Evolutionary conservation across 2,113 vertebrate genomes (phyloP).

Genomic region (Gymnorhina tibicen): DNA sequence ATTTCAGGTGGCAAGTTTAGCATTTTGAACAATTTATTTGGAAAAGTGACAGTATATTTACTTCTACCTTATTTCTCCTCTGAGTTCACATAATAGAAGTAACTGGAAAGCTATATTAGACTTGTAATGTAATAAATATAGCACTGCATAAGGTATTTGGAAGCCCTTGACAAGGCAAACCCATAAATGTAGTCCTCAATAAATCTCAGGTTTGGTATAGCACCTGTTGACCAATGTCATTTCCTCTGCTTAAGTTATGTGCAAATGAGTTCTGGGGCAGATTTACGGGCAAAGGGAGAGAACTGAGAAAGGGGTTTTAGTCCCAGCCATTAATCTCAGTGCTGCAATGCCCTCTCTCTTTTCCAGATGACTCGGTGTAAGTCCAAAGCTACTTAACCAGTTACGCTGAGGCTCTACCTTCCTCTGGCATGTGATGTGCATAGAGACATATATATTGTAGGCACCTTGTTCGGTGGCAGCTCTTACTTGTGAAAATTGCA

Average conservation of each 20-base stretch:
- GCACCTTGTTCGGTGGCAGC: not conserved
- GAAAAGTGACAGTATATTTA: slow-evolving; percentile 28
- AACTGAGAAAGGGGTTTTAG: not conserved
- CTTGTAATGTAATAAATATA: slow-evolving; percentile 26
- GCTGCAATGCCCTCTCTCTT: not conserved
- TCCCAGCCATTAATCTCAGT: not conserved
- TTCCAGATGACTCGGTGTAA: not conserved
- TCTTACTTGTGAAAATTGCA: not conserved
- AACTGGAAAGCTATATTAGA: not conserved
- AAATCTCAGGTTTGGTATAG: slow-evolving; percentile 23
- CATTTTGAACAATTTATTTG: slow-evolving; percentile 26
- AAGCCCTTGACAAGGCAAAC: slow-evolving; percentile 34
- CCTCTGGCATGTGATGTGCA: not conserved
- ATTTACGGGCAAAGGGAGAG: slow-evolving; percentile 2
- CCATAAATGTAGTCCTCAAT: slow-evolving; percentile 12
- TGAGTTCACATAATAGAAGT: slow-evolving; percentile 19
- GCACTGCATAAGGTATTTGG: not conserved
- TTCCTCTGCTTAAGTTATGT: slow-evolving; percentile 3
- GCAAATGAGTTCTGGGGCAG: slow-evolving; percentile 21
- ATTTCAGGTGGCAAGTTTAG: not conserved
- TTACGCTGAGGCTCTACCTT: not conserved
- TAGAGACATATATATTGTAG: not conserved
- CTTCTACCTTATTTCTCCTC: slow-evolving; percentile 39
- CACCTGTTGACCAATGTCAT: not conserved
- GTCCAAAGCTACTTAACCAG: not conserved